phyloP scores from a whole-genome alignment of 2,113 vertebrate species.

The Forbesichthys papilliferus region DNA sequence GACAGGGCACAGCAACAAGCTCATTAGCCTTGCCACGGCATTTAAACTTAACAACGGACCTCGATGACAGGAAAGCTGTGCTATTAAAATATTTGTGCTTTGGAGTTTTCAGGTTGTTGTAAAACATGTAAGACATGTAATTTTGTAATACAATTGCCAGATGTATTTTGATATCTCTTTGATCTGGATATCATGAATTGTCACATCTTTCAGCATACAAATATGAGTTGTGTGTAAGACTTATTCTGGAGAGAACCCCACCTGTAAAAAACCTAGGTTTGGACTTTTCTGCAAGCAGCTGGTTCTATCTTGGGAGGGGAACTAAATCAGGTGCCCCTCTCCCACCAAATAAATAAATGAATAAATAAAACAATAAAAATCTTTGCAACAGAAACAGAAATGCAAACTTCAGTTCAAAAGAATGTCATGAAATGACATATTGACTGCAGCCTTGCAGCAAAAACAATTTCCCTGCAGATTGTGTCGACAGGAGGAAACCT shows the following conservation, averaged over 20 bases:
- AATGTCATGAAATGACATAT: slow-evolving; percentile 18
- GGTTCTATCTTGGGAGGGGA: slow-evolving; percentile 2
- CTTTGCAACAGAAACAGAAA: slow-evolving; percentile 7
- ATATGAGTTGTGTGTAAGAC: no score
- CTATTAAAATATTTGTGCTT: slow-evolving; percentile 6
- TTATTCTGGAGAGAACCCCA: no score
- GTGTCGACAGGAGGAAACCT: background rate
- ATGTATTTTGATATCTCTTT: background rate
- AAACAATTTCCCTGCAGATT: slow-evolving; percentile 38
- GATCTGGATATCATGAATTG: background rate
- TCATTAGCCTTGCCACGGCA: slow-evolving; percentile 31
- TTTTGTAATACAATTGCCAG: background rate
- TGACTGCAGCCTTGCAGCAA: slow-evolving; percentile 3
- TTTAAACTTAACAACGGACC: slow-evolving; percentile 18
- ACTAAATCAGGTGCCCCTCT: slow-evolving; percentile 4
- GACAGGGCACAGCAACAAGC: slow-evolving; percentile 3
- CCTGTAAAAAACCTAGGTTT: background rate
- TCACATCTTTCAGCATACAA: background rate
- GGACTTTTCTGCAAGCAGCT: slow-evolving; percentile 3
- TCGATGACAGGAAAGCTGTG: slow-evolving; percentile 14
- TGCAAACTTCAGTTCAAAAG: slow-evolving; percentile 25
- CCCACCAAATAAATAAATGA: slow-evolving; percentile 11
- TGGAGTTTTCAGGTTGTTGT: background rate
- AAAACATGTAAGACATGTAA: background rate
- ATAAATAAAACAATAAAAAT: no score